Evolutionary conservation across 2,888 invertebrate species (phyloP), one percentile per base, ranked within the genome.

Genomic region (Andrena haemorrhoa): DNA sequence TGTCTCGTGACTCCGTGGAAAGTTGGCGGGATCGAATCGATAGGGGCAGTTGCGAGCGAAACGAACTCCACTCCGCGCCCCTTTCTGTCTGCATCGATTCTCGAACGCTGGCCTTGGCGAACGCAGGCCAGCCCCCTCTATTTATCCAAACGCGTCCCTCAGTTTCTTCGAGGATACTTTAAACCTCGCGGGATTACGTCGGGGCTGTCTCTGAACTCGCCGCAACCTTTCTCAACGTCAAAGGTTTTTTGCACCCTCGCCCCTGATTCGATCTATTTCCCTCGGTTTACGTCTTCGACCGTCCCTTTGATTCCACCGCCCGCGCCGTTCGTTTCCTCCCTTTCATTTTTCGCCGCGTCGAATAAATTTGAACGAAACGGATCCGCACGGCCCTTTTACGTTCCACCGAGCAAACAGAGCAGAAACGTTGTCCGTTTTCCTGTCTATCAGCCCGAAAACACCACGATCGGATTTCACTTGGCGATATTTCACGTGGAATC

Each of bases 21-120:
- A 73, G 69, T 80, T 41, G 35, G 64, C 56, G 75, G 76, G 77
- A 84, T 77, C 60, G 76, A 84, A 84, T 84, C 73, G 78, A 78
- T 71, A 12, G 16, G 56, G 23, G 64, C 35, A 58, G 6, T 49
- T 65, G 60, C 33, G 49, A 33, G 8, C 23, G 56, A 53, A 74
- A 79, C 76, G 74, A 64, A 84, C 76, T 41, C 70, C 33, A 41
- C 41, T 23, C 31, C 41, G 66, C 56, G 1, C 23, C 23, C 23
- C 23, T 26, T 68, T 64, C 63, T 61, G 76, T 75, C 80, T 29
- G 70, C 71, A 51, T 84, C 76, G 63, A 71, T 84, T 75, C 29
- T 26, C 49, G 35, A 49, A 65, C 29, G 51, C 33, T 66, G 63
- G 31, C 72, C 41, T 51, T 63, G 69, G 53, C 60, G 69, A 78